phyloP scores from a whole-genome alignment of 2,113 vertebrate species.

The Protobothrops flavoviridis region DNA sequence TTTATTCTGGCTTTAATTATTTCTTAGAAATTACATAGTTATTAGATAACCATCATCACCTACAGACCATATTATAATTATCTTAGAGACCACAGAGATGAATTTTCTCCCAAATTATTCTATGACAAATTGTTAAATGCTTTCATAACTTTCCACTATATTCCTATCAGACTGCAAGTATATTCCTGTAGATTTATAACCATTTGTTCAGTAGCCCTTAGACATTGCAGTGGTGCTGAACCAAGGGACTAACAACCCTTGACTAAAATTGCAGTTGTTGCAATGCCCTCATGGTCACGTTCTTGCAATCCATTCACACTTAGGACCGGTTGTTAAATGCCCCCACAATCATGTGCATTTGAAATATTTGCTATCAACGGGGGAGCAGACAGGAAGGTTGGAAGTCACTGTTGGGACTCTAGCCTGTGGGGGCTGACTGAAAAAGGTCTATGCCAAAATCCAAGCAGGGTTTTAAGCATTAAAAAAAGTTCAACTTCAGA shows the following conservation, averaged over 20 bases:
- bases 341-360: not conserved
- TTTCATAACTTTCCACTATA: not conserved
- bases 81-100: not conserved
- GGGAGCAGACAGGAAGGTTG: not conserved
- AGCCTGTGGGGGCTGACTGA: not conserved
- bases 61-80: not conserved
- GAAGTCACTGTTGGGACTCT: not conserved
- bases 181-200: not conserved
- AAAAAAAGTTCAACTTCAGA: not conserved
- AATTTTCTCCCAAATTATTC: not conserved
- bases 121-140: not conserved
- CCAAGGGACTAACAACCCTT: not conserved
- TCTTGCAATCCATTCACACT: not conserved
- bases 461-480: not conserved
- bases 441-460: not conserved
- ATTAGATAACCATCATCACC: not conserved
- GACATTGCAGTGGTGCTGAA: not conserved
- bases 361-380: not conserved
- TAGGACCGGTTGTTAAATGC: not conserved
- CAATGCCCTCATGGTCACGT: not conserved
- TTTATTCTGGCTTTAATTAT: not conserved
- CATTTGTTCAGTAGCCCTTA: not conserved
- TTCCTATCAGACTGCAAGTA: not conserved
- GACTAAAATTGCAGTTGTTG: not conserved
- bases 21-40: not conserved